Base-by-base conservation (phyloP, 2,113 vertebrate species). In the Micronycteris hirsuta region DNA sequence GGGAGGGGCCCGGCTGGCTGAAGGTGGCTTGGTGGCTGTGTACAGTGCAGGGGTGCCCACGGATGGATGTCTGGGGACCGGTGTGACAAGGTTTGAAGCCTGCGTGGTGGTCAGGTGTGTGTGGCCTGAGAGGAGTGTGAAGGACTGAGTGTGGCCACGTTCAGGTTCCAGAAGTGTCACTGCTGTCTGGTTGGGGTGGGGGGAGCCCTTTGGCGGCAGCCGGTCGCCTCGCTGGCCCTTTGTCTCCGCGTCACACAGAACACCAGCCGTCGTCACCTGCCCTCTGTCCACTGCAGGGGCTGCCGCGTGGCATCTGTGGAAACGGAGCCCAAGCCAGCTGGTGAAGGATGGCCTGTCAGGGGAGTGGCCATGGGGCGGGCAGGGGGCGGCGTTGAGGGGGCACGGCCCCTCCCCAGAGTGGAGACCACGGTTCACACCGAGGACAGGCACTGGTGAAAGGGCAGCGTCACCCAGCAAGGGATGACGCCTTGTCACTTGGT, bases 291-390 rank as follows among this genome's bases (percentile, higher is more conserved):
- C 73, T 89, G 88, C 43, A 45, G 73, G 56, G 56, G 24, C 56
- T 3, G 2, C 54, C 7, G 2, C 20, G 2, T 56, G 20, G 20
- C 20, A 22, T 22, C 19, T 56, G 54, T 8, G 54, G 54, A 8
- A 22, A 20, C 7, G 54, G 54, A 56, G 54, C 54, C 56, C 76
- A 58, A 82, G 33, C 84, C 33, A 26, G n/a, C n/a, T 19, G 47
- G 41, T 93, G 58, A 86, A 73, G 61, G 89, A 74, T 95, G 86
- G 78, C 78, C 85, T 94, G 70, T 87, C 84, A 70, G 36, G 78
- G 61, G 26, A 28, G 11, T 31, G 28, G 61, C 28, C 61, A 28
- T 7, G 20, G 54, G 7, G 19, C 4, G 54, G 56, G 24, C n/a
- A n/a, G 20, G 17, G 4, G 19, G 52, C 17, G 52, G 52, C 7